A percentile compares a stretch with the other conserved stretches of the same genome.
Evolutionary conservation across 2,888 invertebrate genomes (phyloP).

Genomic region (Cerceris ruficornis): DNA sequence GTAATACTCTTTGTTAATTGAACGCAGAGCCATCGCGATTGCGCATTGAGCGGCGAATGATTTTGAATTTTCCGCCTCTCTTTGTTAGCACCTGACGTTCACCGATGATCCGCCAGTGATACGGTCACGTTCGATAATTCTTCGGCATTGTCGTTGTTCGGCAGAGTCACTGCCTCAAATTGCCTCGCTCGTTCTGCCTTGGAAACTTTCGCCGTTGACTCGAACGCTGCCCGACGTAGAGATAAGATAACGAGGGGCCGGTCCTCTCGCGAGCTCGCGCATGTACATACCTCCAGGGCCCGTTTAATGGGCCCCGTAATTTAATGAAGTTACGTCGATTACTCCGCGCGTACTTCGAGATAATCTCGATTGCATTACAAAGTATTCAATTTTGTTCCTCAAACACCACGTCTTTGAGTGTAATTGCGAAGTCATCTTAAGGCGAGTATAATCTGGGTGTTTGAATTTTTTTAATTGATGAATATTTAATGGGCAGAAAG

Average conservation of each 20-base stretch:
- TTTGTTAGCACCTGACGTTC: slow-evolving; percentile 16
- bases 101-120: slow-evolving; percentile 30
- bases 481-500: too few species aligned
- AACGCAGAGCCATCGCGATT: not conserved
- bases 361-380: slow-evolving; percentile 23
- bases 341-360: slow-evolving; percentile 20
- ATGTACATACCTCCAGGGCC: not conserved
- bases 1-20: not conserved
- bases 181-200: slow-evolving; percentile 24
- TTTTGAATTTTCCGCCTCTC: slow-evolving; percentile 35
- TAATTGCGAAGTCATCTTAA: too few species aligned
- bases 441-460: too few species aligned
- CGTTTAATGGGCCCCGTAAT: slow-evolving; percentile 21
- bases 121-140: slow-evolving; percentile 26
- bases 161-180: slow-evolving; percentile 61
- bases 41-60: slow-evolving; percentile 39
- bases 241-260: slow-evolving; percentile 27
- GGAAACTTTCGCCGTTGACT: slow-evolving; percentile 21
- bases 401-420: too few species aligned
- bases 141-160: slow-evolving; percentile 51
- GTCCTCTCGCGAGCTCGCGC: not conserved
- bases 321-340: slow-evolving; percentile 49
- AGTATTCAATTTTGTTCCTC: too few species aligned
- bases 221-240: slow-evolving; percentile 8
- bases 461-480: too few species aligned